Conservation (phyloP, 2,888 invertebrate genomes). For the Drosophila paracracens region DNA sequence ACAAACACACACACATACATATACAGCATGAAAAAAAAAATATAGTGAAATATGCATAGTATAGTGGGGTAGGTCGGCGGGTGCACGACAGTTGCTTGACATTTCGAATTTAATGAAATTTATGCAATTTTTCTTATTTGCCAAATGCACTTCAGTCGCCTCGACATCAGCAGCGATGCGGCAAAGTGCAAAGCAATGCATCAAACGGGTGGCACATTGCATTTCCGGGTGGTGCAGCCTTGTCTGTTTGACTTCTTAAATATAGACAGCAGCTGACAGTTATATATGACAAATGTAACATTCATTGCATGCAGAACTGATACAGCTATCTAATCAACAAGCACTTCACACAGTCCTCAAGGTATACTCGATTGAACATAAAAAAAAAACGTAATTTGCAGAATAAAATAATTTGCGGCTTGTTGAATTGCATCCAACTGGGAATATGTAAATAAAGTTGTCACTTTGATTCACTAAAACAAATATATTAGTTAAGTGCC, state of each 20-base stretch:
- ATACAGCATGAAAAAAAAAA: background rate
- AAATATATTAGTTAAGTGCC: background rate
- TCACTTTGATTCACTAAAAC: background rate
- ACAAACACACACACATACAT: slow-evolving; percentile 18
- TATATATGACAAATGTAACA: slow-evolving; percentile 46
- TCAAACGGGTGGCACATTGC: slow-evolving; percentile 63
- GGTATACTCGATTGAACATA: background rate
- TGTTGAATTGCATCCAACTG: background rate
- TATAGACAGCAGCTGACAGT: slow-evolving; percentile 45
- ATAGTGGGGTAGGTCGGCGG: slow-evolving; percentile 26
- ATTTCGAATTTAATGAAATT: slow-evolving; percentile 81
- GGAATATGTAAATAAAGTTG: background rate
- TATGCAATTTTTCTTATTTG: slow-evolving; percentile 81
- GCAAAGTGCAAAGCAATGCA: slow-evolving; percentile 73
- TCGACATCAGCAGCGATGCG: slow-evolving; percentile 54
- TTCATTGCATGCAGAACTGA: slow-evolving; percentile 17
- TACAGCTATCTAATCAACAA: slow-evolving; percentile 31
- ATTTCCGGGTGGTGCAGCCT: slow-evolving; percentile 11
- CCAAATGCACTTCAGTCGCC: slow-evolving; percentile 72
- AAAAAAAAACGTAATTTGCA: background rate
- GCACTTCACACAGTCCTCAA: background rate
- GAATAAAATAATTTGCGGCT: background rate
- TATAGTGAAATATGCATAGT: slow-evolving; percentile 31
- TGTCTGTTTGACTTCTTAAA: slow-evolving; percentile 21
- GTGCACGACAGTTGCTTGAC: slow-evolving; percentile 73